Evolutionary conservation across 2,113 vertebrate genomes (phyloP).

Genomic region (Coptodon bakossiorum): DNA sequence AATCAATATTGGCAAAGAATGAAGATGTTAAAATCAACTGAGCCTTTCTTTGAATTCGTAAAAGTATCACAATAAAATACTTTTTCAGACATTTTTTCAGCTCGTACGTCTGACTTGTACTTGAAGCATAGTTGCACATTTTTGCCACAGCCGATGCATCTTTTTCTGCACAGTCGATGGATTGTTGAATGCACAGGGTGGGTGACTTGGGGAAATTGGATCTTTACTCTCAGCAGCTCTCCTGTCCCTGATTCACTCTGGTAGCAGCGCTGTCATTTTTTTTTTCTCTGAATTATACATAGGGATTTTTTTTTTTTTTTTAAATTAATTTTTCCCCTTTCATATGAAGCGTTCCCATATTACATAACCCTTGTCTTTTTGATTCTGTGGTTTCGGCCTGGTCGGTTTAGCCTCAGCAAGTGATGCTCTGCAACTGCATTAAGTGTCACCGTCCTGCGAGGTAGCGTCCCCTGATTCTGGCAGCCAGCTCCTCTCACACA

Average conservation of each 20-base stretch:
- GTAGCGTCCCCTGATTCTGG: neutral
- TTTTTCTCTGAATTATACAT: slow-evolving; percentile 55
- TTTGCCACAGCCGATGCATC: neutral
- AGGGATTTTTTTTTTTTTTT: neutral
- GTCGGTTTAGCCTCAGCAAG: neutral
- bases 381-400: slow-evolving; percentile 5
- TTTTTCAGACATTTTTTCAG: neutral
- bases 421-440: neutral
- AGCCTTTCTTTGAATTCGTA: neutral
- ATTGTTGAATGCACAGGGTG: neutral
- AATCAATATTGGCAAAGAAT: slow-evolving; percentile 22
- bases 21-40: neutral
- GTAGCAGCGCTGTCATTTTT: slow-evolving; percentile 25
- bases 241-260: slow-evolving; percentile 37
- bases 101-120: neutral
- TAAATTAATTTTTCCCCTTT: accelerated
- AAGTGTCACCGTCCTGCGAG: neutral
- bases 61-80: neutral
- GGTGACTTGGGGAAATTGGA: slow-evolving; percentile 43
- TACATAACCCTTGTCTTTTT: slow-evolving; percentile 23
- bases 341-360: slow-evolving; percentile 6
- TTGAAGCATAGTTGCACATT: neutral
- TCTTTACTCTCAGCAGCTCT: slow-evolving; percentile 15
- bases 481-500: neutral
- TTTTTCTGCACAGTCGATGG: neutral